Evolutionary conservation across 2,888 invertebrate genomes (phyloP).

Genomic region (Amiota minor): DNA sequence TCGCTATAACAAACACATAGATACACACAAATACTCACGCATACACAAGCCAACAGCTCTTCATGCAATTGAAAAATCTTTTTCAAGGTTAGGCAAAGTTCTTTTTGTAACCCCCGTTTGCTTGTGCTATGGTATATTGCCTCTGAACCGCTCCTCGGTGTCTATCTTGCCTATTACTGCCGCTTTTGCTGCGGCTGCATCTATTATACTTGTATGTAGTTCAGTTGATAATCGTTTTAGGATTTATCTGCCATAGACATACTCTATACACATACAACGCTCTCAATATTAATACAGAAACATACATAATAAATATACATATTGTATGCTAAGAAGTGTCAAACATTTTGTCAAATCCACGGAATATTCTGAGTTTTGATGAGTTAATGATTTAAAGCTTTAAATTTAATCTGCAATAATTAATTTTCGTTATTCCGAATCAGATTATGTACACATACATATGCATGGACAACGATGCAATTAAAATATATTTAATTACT

Average conservation of each 20-base stretch:
- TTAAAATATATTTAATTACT: too few relatives aligned
- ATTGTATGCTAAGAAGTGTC: too few relatives aligned
- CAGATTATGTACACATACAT: too few relatives aligned
- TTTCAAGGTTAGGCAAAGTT: conserved; percentile 44
- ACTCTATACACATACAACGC: too few relatives aligned
- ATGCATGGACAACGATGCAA: too few relatives aligned
- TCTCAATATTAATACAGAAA: too few relatives aligned
- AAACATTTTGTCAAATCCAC: too few relatives aligned
- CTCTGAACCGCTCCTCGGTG: background rate
- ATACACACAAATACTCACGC: conserved; percentile 4
- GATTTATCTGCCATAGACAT: background rate
- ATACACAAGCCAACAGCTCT: conserved; percentile 2
- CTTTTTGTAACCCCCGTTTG: conserved; percentile 28
- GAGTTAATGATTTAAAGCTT: too few relatives aligned
- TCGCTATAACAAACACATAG: background rate
- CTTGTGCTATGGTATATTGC: conserved; percentile 1
- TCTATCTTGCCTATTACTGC: background rate
- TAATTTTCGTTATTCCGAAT: too few relatives aligned
- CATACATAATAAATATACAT: too few relatives aligned
- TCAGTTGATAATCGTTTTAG: background rate
- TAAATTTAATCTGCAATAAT: too few relatives aligned
- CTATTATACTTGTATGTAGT: background rate
- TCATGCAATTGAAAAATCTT: conserved; percentile 9
- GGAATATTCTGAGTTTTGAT: too few relatives aligned
- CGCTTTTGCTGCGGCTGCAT: background rate